Evolutionary conservation across 2,113 vertebrate genomes (phyloP), one percentile per base, ranked within the genome.

Genomic region (Pholis gunnellus): DNA sequence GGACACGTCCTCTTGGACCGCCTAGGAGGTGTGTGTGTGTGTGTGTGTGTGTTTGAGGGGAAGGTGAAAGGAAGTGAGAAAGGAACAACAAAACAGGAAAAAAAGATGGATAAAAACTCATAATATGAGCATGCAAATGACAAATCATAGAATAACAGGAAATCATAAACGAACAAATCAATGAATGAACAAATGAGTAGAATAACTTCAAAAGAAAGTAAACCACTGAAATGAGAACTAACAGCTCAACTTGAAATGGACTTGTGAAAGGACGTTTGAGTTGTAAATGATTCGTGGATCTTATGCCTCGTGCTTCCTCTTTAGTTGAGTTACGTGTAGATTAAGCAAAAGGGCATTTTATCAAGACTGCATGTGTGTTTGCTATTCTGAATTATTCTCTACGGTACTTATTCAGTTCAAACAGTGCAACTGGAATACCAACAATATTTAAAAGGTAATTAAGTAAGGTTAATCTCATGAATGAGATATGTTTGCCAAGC

Each of bases 1-100:
- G 89, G 94, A 95, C 87, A 99, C 95, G 71, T 97, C 97, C 66
- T 98, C 98, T 93, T 97, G 96, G 85, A 99, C 78, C 67, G 96
- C 97, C 98, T 99, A 95, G 92, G 95, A 92, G 79, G 59, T 77
- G 82, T 42, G 29, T 46, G 71, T 52, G 75, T 68, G 79, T 81
- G 60, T 48, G 78, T 54, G 64, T 70, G 65, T 48, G 52, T 81
- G 57, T 79, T 54, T 80, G 56, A 66, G 72, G 57, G 31, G 20
- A 46, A 64, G 57, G 8, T 68, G 76, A 70, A 72, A 79, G 31
- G 64, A 82, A 75, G 69, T 69, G 46, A 84, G 65, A 76, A 66
- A 72, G 86, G 36, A 95, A 94, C 86, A 85, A 82, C 75, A 89
- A 67, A 87, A 86, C n/a, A 85, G 60, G 91, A 75, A 88, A 75